Percentiles rank a stretch among this genome's conserved stretches.
Evolutionary conservation across 1,140 invertebrate species (phyloP).

Genomic region (Frieseomelitta varia): DNA sequence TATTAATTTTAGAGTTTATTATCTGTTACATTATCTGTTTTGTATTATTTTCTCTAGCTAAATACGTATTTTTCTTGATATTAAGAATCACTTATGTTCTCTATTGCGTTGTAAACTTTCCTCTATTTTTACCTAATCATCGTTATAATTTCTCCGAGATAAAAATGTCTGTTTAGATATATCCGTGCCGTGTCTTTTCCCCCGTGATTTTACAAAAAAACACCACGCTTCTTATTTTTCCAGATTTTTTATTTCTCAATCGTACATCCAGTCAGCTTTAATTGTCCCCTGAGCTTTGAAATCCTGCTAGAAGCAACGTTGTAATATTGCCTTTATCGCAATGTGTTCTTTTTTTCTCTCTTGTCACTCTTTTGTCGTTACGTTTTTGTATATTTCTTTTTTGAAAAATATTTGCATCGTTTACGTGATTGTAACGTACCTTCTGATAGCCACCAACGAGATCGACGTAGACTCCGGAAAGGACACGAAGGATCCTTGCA

Average conservation of each 20-base stretch:
- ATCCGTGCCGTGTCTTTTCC: no score
- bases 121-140: no score
- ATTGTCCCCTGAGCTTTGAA: neutral
- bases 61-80: no score
- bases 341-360: neutral
- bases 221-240: neutral
- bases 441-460: slow-evolving; percentile 70
- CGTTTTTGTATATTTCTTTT: slow-evolving; percentile 1
- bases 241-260: neutral
- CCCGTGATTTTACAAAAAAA: neutral
- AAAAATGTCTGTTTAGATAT: no score
- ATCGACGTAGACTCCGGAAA: slow-evolving; percentile 72
- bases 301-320: neutral
- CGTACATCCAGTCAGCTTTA: neutral
- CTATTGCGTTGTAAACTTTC: no score
- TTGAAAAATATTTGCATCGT: no score
- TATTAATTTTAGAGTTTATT: no score
- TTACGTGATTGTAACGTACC: neutral
- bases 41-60: no score
- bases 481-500: slow-evolving; percentile 81
- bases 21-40: no score
- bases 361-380: neutral
- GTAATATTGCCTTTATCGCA: slow-evolving; percentile 5
- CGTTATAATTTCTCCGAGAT: no score
- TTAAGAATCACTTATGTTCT: no score